A percentile compares a stretch with the other conserved stretches of the same genome.
phyloP scores from a whole-genome alignment of 2,113 vertebrate genomes.

The Lophotis ruficrista region DNA sequence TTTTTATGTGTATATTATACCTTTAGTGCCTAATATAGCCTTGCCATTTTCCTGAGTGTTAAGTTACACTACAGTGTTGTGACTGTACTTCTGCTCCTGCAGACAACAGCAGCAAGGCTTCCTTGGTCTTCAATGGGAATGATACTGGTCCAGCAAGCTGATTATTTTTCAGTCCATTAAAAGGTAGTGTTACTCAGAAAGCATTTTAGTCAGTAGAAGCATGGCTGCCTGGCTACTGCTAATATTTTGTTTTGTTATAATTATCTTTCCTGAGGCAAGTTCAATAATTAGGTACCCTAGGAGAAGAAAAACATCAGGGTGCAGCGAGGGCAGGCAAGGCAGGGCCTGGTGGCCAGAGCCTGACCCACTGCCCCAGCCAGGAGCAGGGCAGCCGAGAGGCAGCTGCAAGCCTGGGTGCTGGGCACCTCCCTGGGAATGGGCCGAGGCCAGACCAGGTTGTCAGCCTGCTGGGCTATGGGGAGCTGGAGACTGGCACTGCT shows the following conservation, averaged over 20 bases:
- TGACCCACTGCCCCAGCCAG: not conserved
- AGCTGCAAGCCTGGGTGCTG: not conserved
- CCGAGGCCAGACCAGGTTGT: not conserved
- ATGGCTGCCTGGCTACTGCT: not conserved
- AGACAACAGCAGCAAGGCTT: not conserved
- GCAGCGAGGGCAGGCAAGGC: fast-evolving
- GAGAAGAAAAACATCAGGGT: not conserved
- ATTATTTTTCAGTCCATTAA: not conserved
- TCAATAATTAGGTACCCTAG: not conserved
- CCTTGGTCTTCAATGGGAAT: not conserved
- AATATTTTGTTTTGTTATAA: not conserved
- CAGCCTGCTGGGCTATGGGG: not conserved
- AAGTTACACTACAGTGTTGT: not conserved
- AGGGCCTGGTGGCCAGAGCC: not conserved
- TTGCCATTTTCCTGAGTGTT: not conserved
- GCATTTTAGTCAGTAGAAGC: not conserved
- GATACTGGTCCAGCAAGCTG: not conserved
- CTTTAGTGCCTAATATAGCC: not conserved
- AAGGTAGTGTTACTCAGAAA: not conserved
- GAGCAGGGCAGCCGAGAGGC: not conserved
- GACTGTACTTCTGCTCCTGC: not conserved
- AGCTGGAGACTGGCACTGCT: not conserved
- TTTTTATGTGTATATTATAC: not conserved
- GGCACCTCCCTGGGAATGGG: not conserved
- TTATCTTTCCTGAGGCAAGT: not conserved